Evolutionary conservation across 2,113 vertebrate genomes (phyloP).

Genomic region (Synchiropus splendidus): DNA sequence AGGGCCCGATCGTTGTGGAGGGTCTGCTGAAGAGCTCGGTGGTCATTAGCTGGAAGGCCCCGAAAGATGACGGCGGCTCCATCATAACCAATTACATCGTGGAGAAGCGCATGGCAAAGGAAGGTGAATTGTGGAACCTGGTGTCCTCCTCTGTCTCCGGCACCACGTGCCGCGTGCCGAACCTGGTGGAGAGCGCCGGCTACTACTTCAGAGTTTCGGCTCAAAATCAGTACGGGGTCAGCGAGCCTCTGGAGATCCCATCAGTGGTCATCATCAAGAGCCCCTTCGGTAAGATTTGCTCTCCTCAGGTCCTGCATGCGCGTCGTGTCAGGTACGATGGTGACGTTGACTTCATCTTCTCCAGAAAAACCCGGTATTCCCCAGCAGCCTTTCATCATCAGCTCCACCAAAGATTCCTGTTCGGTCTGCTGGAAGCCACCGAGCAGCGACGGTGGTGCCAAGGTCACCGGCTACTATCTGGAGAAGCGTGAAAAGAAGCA

Average conservation of each 20-base stretch:
- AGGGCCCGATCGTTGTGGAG: conserved; percentile 86
- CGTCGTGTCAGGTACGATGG: no score
- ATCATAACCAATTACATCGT: conserved; percentile 94
- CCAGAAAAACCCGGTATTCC: conserved; percentile 90
- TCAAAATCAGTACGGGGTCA: conserved; percentile 92
- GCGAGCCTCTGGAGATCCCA: conserved; percentile 84
- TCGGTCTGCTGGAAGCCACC: conserved; percentile 93
- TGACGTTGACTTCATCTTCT: conserved; percentile 23
- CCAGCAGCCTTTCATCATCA: conserved; percentile 77
- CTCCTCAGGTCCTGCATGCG: background rate
- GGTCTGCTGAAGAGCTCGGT: conserved; percentile 88
- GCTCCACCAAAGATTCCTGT: conserved; percentile 84
- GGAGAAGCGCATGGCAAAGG: conserved; percentile 93
- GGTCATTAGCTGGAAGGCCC: conserved; percentile 92
- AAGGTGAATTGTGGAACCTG: conserved; percentile 88
- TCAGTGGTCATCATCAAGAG: conserved; percentile 90
- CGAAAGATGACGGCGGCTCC: conserved; percentile 88
- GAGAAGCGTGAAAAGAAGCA: conserved; percentile 97
- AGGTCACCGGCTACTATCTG: conserved; percentile 88
- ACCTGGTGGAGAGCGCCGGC: conserved; percentile 83
- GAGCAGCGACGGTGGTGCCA: conserved; percentile 88
- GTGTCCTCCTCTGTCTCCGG: conserved; percentile 89
- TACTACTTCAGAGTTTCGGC: conserved; percentile 98
- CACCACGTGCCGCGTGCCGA: conserved; percentile 86
- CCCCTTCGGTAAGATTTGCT: conserved; percentile 80